Evolutionary conservation across 2,888 invertebrate genomes (phyloP), one percentile per base, ranked within the genome.

Genomic region (Tortrix viridana): DNA sequence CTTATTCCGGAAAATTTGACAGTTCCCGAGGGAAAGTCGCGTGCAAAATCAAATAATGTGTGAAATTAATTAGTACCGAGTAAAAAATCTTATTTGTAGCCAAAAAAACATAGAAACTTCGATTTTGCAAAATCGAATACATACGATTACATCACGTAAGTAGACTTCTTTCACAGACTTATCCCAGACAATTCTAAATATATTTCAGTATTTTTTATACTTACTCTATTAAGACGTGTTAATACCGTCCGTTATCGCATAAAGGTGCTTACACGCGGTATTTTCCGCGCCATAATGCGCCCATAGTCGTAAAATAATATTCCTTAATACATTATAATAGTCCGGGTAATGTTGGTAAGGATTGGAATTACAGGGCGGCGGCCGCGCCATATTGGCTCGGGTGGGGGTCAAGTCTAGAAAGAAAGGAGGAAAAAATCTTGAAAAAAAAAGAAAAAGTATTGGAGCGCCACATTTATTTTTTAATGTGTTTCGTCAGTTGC

Each of bases 251-350:
- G 52, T 63, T 65, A 65, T 64, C 65, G 60, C 75, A 71, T 73
- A 78, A 80, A 81, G 79, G 77, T 77, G 76, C 75, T 71, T 77
- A 75, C 80, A 79, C 79, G 81, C 75, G 69, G 81, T 87, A 88
- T 88, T 87, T 89, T 89, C 72, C 72, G 75, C 77, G 74, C 86
- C 82, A 84, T 89, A 89, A 89, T 85, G 85, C 76, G 65, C 79
- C 79, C 77, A 78, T 83, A 79, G 82, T 85, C 86, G 82, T 89
- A 85, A 89, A 89, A 92, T 92, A 91, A 91, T 91, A 92, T 82
- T 86, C 85, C 89, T 86, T 92, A 89, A 91, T 91, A 91, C 89
- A 87, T 91, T 90, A 92, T 92, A 92, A 92, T 91, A 90, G 91
- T 88, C 82, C 82, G 79, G 88, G 85, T 92, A 92, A 92, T 91